These are phyloP conservation scores for Mythimna vitellina DNA, from an alignment of 2,888 invertebrate species.

Conservation along the genomic window DNA sequence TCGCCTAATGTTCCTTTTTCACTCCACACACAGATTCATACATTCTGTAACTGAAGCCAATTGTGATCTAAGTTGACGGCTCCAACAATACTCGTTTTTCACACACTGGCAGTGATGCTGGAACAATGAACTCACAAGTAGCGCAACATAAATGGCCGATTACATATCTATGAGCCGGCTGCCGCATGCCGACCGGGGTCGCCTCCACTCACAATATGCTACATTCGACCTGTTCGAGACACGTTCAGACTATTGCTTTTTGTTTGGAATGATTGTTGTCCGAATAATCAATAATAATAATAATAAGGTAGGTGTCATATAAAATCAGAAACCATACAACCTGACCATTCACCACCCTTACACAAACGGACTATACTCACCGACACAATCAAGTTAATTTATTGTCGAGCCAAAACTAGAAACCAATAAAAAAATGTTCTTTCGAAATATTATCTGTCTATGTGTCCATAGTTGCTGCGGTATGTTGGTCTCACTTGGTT, in stretches of 20 bases:
- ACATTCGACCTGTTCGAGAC: not conserved
- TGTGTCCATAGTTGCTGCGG: no score
- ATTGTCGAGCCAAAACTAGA: no score
- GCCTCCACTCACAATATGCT: not conserved
- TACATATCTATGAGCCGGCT: not conserved
- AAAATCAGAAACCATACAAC: no score
- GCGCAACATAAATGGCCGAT: constrained; percentile 2
- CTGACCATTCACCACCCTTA: no score
- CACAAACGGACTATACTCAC: no score
- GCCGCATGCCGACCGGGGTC: not conserved
- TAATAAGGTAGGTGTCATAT: no score
- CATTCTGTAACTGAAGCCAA: not conserved
- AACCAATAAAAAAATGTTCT: no score
- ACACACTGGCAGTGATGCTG: constrained; percentile 3
- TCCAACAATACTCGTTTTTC: constrained; percentile 26
- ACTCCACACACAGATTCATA: constrained; percentile 1
- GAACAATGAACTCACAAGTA: constrained; percentile 20
- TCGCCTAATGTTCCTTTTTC: constrained; percentile 2
- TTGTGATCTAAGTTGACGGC: constrained; percentile 16
- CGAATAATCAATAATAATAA: no score
- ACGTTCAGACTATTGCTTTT: not conserved
- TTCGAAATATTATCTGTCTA: no score
- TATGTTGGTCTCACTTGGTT: no score
- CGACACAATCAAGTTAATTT: no score
- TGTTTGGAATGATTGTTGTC: not conserved